Evolutionary conservation across 2,797 vertebrate genomes (phyloP).

Genomic region (Stomatorhinus walkeri): DNA sequence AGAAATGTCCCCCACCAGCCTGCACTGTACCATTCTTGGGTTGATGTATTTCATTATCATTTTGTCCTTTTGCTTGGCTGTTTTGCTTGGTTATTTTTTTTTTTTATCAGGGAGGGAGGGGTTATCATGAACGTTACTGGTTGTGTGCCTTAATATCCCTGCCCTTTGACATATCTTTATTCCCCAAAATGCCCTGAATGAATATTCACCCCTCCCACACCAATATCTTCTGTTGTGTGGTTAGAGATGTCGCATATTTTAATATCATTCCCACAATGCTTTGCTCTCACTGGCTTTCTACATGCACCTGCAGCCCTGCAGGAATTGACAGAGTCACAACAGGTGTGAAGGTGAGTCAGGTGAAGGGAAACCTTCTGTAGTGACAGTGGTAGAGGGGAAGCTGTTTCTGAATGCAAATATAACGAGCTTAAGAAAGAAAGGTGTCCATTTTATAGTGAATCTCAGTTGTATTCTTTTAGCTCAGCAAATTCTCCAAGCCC

Average conservation of each 20-base stretch:
- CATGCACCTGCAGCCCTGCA: constrained; percentile 62
- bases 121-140: constrained; percentile 47
- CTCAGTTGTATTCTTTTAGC: background rate
- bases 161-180: background rate
- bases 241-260: constrained; percentile 55
- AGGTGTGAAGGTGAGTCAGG: constrained; percentile 67
- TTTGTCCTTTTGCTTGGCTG: constrained; percentile 32
- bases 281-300: constrained; percentile 58
- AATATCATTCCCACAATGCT: constrained; percentile 66
- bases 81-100: constrained; percentile 44
- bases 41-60: constrained; percentile 31
- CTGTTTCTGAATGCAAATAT: background rate
- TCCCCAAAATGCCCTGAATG: background rate
- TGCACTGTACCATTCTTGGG: background rate
- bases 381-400: background rate
- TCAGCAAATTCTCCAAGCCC: background rate
- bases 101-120: constrained; percentile 61
- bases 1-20: background rate
- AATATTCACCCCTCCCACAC: constrained; percentile 5
- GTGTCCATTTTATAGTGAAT: background rate
- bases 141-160: constrained; percentile 27
- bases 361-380: constrained; percentile 14
- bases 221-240: constrained; percentile 38
- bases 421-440: background rate
- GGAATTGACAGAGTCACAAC: constrained; percentile 62